Evolutionary conservation across 2,113 vertebrate species (phyloP).

Genomic region (Geococcyx californianus): DNA sequence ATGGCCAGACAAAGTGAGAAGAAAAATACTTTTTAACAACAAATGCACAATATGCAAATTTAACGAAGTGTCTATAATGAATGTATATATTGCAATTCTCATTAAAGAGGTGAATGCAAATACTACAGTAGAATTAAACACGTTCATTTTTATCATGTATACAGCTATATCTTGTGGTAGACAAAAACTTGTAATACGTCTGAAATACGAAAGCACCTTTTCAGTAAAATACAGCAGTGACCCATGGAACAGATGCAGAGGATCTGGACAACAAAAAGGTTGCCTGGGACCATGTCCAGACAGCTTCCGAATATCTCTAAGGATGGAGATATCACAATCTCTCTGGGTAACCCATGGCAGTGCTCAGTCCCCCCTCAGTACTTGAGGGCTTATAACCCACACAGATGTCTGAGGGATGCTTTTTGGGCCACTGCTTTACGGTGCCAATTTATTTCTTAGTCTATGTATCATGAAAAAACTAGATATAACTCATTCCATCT

Average conservation of each 20-base stretch:
- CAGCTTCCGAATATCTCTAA: background rate
- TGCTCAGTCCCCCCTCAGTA: background rate
- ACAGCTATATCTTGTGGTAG: background rate
- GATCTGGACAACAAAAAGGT: background rate
- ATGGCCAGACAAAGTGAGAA: background rate
- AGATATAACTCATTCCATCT: background rate
- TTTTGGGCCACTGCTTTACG: background rate
- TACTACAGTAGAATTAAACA: background rate
- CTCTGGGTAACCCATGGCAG: background rate
- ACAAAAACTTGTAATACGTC: background rate
- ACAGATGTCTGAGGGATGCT: background rate
- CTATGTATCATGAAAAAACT: background rate
- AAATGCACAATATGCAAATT: background rate
- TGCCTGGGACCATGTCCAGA: background rate
- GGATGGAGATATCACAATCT: background rate
- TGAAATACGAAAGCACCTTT: background rate
- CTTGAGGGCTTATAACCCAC: background rate
- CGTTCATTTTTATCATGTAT: background rate
- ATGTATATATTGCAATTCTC: background rate
- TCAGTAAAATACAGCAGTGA: background rate
- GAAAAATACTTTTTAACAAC: background rate
- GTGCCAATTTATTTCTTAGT: background rate
- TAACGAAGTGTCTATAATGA: background rate
- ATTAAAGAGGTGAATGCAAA: background rate
- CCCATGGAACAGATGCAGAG: background rate